Evolutionary conservation across 2,113 vertebrate species (phyloP).

Genomic region (Acrocephalus arundinaceus): DNA sequence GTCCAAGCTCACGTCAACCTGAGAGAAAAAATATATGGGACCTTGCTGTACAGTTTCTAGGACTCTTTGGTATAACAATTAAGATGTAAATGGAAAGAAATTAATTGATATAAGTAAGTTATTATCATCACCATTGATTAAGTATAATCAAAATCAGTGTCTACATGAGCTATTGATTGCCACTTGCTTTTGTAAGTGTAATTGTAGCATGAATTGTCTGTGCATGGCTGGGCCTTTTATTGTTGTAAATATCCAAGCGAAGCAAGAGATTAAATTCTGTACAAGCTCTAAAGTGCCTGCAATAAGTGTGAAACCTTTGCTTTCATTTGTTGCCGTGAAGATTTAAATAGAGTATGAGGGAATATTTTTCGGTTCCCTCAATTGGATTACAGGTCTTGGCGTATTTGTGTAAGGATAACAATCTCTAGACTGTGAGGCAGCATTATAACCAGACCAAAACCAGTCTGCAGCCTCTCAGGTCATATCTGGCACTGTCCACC

Average conservation of each 20-base stretch:
- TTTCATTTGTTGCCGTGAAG: neutral
- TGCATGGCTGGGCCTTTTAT: conserved; percentile 39
- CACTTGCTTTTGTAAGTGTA: conserved; percentile 42
- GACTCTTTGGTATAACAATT: conserved; percentile 48
- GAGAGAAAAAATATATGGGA: neutral
- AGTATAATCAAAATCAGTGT: conserved; percentile 50
- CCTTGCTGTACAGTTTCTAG: conserved; percentile 1
- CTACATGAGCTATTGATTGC: conserved; percentile 68
- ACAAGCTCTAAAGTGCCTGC: conserved; percentile 13
- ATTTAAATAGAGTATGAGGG: neutral
- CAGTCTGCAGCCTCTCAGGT: neutral
- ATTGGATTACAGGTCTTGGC: neutral
- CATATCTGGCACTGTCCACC: neutral
- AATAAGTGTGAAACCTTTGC: neutral
- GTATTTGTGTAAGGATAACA: neutral
- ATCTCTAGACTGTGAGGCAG: neutral
- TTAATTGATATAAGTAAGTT: conserved; percentile 75
- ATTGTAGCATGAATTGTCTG: conserved; percentile 61
- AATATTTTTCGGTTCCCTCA: neutral
- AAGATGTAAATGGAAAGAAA: conserved; percentile 72
- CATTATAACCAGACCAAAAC: neutral
- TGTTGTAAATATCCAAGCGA: conserved; percentile 27
- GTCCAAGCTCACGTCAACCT: neutral
- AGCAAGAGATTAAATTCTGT: conserved; percentile 46
- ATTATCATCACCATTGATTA: conserved; percentile 72